phyloP scores from a whole-genome alignment of 2,888 invertebrate species.

The Clitarchus hookeri region DNA sequence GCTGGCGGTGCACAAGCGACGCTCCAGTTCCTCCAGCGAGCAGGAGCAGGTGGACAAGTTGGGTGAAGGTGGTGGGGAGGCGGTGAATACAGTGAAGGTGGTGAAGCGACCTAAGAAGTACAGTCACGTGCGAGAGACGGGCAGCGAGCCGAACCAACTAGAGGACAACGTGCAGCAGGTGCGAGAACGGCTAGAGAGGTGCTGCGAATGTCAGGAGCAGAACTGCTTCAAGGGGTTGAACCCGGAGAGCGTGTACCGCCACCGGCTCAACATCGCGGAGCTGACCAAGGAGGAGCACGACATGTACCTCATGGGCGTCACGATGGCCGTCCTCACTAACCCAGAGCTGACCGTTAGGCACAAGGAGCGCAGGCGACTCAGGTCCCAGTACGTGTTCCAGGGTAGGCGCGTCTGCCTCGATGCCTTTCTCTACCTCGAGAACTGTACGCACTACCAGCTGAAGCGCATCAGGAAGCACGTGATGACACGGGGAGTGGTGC shows the following conservation, averaged over 20 bases:
- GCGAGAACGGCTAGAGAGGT: conserved; percentile 68
- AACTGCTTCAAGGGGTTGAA: conserved; percentile 76
- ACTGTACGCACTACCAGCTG: conserved; percentile 78
- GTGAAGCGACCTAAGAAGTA: too few relatives aligned
- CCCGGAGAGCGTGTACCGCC: conserved; percentile 75
- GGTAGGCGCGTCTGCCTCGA: conserved; percentile 77
- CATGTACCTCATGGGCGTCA: conserved; percentile 85
- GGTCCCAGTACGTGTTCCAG: conserved; percentile 78
- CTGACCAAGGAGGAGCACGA: conserved; percentile 80
- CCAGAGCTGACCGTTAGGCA: conserved; percentile 70
- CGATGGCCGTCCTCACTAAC: conserved; percentile 78
- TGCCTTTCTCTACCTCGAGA: conserved; percentile 77
- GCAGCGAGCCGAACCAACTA: conserved; percentile 54
- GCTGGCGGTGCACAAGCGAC: not conserved
- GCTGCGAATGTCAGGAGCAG: conserved; percentile 77
- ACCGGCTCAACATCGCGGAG: conserved; percentile 77
- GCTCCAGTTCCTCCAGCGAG: not conserved
- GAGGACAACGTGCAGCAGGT: conserved; percentile 74
- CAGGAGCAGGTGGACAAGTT: too few relatives aligned
- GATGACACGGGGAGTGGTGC: conserved; percentile 78
- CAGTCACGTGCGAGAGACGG: not conserved
- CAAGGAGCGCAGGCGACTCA: conserved; percentile 71
- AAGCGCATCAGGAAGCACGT: conserved; percentile 78
- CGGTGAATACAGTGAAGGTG: too few relatives aligned
- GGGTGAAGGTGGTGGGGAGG: too few relatives aligned